Evolutionary conservation across 2,113 vertebrate species (phyloP), one percentile per base, ranked within the genome.

Genomic region (Propithecus coquereli): DNA sequence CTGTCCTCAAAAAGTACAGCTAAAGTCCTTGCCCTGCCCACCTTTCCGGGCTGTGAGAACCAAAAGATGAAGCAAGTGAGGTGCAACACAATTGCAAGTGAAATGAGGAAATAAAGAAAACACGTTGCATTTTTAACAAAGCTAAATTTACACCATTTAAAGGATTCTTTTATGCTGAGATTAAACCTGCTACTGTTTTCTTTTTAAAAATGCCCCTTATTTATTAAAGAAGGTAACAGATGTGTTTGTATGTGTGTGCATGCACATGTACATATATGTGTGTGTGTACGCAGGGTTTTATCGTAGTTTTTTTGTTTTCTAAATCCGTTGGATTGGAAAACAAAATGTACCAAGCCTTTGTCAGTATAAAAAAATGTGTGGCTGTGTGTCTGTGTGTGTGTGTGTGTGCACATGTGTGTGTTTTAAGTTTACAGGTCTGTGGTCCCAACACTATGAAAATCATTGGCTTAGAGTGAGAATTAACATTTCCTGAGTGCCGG

Each of bases 251-350:
- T 37, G 12, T 27, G 34, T 17, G 43, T 1, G 5, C 12, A 6
- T 7, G 18, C 22, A 8, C 9, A 23, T 27, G 4, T 27, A 3
- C 80, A 10, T 27, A 20, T 71, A 1, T 30, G 1, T 54, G 0
- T 74, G 43, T 4, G 32, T 40, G 23, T 9, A 50, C 27, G 9
- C 8, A 27, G 27, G 16, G 3, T 91, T 77, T 86, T 43, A n/a
- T 22, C 57, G 16, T 37, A 86, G 23, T 11, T 63, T 61, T 9
- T n/a, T 9, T n/a, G 14, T 52, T 73, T 59, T 70, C 18, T 68
- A 68, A 93, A 37, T 76, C 13, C n/a, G 32, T 30, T 74, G 8
- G 70, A 32, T 40, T 54, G 37, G 54, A 66, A 66, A 80, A 86
- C 47, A 65, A 83, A 57, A 83, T 65, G 43, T 71, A 11, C 4